Base-by-base conservation (phyloP, 2,797 vertebrate genomes). In the Ctenochaetus hawaiiensis region DNA sequence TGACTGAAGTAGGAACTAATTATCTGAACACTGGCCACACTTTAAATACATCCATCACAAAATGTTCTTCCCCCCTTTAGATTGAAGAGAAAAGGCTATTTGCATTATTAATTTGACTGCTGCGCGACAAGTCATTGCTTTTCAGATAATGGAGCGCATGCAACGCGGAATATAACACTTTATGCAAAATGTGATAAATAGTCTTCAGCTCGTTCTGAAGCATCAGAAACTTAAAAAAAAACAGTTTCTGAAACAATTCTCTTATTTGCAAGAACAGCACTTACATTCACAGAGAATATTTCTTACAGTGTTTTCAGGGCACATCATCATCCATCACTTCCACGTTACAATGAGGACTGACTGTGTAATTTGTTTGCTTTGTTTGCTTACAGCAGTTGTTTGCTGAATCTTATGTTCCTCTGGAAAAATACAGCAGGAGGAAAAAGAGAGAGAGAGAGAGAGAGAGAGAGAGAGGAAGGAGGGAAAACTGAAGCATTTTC, bases 361-460 rank as follows among this genome's bases (percentile, higher is more conserved):
- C 89, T 85, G 78, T 80, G 88, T 88, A 85, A 90, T 94, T 92
- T 93, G 87, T 87, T 85, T 80, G 84, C 86, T 90, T 90, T 91
- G 88, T 92, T 90, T 87, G 89, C 90, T 88, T 86, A 82, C 87
- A 91, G 90, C 75, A 59, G 80, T 86, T 85, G 85, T 91, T 92
- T 89, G 83, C 85, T 67, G 84, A 87, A 87, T 90, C 82, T 85
- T 52, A 53, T 87, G 80, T 92, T 90, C 63, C 56, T 77, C 62
- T 49, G 77, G 56, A 75, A 85, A 79, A 85, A 81, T 64, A 77
- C 78, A 78, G 53, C 65, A 7, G 75, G 60, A 30, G 26, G 26
- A 30, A 30, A 30, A 4, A 30, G 26, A 30, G 26, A 30, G 26
- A 11, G 47, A 18, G 47, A 18, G 13, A n/a, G 1, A 14, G 14